phyloP scores from a whole-genome alignment of 2,113 vertebrate genomes.

The Stomatorhinus ivindoensis region DNA sequence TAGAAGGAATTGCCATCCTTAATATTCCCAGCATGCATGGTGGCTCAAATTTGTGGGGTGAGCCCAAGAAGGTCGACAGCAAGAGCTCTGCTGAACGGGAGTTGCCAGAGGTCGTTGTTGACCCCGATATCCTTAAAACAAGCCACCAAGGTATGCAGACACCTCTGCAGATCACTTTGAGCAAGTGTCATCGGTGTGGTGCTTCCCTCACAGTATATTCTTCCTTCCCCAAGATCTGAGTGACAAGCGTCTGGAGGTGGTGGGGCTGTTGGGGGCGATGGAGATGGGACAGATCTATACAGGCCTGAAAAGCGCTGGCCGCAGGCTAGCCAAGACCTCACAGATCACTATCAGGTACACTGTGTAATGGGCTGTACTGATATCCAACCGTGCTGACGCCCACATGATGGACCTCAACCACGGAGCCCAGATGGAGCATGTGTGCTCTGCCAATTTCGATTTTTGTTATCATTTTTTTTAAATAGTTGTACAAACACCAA shows the following conservation, averaged over 20 bases:
- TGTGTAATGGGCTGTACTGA: background rate
- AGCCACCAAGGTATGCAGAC: slow-evolving; percentile 66
- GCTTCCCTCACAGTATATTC: background rate
- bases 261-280: slow-evolving; percentile 73
- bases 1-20: slow-evolving; percentile 59
- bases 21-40: slow-evolving; percentile 70
- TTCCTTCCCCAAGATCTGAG: slow-evolving; percentile 58
- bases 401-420: background rate
- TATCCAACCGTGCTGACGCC: background rate
- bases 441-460: background rate
- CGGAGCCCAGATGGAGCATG: background rate
- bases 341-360: slow-evolving; percentile 72
- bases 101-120: slow-evolving; percentile 63
- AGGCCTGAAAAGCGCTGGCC: slow-evolving; percentile 74
- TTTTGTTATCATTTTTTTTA: background rate
- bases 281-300: slow-evolving; percentile 91
- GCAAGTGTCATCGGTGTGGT: background rate
- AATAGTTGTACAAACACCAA: background rate
- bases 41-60: slow-evolving; percentile 70
- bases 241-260: slow-evolving; percentile 76
- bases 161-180: no score
- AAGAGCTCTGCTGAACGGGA: slow-evolving; percentile 38
- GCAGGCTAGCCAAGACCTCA: slow-evolving; percentile 71
- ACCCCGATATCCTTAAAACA: slow-evolving; percentile 69
- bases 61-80: slow-evolving; percentile 53